phyloP scores from a whole-genome alignment of 2,797 vertebrate genomes.

The Halcyon badia region DNA sequence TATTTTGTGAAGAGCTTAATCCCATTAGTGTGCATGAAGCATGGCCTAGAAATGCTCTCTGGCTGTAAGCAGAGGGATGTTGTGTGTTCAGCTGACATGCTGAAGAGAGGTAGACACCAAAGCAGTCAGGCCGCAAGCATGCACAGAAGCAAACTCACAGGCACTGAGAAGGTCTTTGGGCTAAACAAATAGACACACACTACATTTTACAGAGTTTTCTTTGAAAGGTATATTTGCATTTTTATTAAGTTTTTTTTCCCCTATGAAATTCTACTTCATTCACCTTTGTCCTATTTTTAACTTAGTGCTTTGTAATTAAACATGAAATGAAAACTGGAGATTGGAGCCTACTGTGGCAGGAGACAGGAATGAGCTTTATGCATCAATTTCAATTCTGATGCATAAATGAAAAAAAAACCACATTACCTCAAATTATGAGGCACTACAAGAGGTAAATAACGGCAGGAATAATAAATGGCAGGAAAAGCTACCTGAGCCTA shows the following conservation, averaged over 20 bases:
- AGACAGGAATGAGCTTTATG: not conserved
- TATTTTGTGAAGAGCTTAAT: not conserved
- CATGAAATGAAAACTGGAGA: not conserved
- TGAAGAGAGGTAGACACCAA: not conserved
- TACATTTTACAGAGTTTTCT: not conserved
- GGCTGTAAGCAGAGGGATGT: not conserved
- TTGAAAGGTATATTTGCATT: not conserved
- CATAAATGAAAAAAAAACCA: not conserved
- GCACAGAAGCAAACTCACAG: not conserved
- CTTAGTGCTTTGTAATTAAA: constrained; percentile 14
- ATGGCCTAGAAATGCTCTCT: not conserved
- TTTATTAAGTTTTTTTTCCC: not conserved
- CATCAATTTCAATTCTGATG: not conserved
- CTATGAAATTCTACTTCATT: not conserved
- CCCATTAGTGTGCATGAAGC: not conserved
- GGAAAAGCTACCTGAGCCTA: not conserved
- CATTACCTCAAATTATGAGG: not conserved
- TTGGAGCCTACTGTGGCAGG: not conserved
- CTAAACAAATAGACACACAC: not conserved
- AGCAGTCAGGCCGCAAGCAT: not conserved
- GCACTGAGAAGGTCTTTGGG: not conserved
- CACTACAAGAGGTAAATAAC: not conserved
- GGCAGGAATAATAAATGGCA: not conserved
- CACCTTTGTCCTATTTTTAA: not conserved
- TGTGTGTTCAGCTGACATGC: not conserved